phyloP scores from a whole-genome alignment of 1,140 invertebrate genomes.

The Ips typographus region DNA sequence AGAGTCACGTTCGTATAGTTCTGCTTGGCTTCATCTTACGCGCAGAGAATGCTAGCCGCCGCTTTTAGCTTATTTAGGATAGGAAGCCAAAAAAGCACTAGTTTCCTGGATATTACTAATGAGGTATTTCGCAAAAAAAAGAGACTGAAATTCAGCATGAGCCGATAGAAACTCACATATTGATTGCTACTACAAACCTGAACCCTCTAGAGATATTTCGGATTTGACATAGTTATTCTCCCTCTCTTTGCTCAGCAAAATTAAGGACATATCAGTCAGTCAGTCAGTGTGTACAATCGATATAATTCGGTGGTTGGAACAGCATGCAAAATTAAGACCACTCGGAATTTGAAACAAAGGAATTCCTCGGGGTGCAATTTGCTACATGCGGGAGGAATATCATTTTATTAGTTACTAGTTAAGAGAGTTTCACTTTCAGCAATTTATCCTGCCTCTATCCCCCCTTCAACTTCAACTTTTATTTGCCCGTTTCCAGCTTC shows the following conservation, averaged over 20 bases:
- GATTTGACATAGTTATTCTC: constrained; percentile 24
- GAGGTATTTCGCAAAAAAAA: no score
- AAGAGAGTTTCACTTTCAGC: constrained; percentile 1
- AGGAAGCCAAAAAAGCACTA: constrained; percentile 16
- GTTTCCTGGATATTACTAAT: neutral
- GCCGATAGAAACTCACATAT: constrained; percentile 4
- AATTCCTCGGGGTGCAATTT: constrained; percentile 1
- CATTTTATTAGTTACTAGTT: constrained; percentile 1
- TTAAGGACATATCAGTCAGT: constrained; percentile 27
- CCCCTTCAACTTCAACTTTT: neutral
- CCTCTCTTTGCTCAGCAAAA: constrained; percentile 21
- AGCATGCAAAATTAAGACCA: constrained; percentile 24
- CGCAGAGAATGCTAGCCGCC: constrained; percentile 41
- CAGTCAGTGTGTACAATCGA: constrained; percentile 25
- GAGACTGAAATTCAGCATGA: no score
- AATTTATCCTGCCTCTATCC: neutral
- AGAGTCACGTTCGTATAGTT: constrained; percentile 48
- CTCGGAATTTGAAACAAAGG: constrained; percentile 14
- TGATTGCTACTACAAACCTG: constrained; percentile 19
- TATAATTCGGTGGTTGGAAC: constrained; percentile 16
- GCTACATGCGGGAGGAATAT: neutral
- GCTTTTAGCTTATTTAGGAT: constrained; percentile 33
- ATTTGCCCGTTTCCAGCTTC: neutral
- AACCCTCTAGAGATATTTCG: constrained; percentile 24
- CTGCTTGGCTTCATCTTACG: constrained; percentile 49